Conservation (phyloP, 1,140 invertebrate genomes). For the Bombus pascuorum region DNA sequence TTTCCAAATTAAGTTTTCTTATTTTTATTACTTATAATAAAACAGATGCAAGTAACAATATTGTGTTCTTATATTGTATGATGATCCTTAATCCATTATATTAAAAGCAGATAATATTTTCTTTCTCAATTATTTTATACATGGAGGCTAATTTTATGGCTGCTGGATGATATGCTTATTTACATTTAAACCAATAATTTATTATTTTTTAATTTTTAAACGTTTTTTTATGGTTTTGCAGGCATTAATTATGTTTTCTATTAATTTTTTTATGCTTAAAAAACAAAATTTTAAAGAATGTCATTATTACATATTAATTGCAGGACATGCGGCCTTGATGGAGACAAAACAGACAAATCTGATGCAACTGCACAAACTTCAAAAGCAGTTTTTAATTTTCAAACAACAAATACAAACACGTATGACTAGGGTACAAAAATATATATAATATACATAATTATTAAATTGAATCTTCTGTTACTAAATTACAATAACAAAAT, state of each 20-base stretch:
- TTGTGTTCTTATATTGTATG: slow-evolving; percentile 56
- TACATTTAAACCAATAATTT: slow-evolving; percentile 44
- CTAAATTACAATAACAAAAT: slow-evolving; percentile 28
- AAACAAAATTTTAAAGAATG: not conserved
- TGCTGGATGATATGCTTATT: slow-evolving; percentile 52
- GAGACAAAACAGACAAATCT: slow-evolving; percentile 23
- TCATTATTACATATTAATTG: slow-evolving; percentile 49
- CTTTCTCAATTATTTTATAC: slow-evolving; percentile 13
- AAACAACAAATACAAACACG: slow-evolving; percentile 40
- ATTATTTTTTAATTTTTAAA: slow-evolving; percentile 45
- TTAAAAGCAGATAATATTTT: slow-evolving; percentile 24
- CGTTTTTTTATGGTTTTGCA: slow-evolving; percentile 27
- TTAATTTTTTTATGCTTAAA: slow-evolving; percentile 20
- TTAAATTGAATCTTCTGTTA: slow-evolving; percentile 14
- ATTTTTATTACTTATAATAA: slow-evolving; percentile 63
- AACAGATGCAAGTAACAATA: slow-evolving; percentile 61
- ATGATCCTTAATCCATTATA: slow-evolving; percentile 58
- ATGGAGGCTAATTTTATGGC: slow-evolving; percentile 42
- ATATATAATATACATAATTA: not conserved
- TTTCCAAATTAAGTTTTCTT: slow-evolving; percentile 48
- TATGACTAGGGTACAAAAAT: slow-evolving; percentile 33
- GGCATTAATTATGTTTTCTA: slow-evolving; percentile 27
- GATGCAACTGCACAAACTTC: slow-evolving; percentile 39
- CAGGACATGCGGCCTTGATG: slow-evolving; percentile 42
- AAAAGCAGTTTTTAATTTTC: slow-evolving; percentile 46